Percentiles rank a stretch among this genome's conserved stretches.
Evolutionary conservation across 2,113 vertebrate species (phyloP).

Genomic region (Aphyosemion australe): DNA sequence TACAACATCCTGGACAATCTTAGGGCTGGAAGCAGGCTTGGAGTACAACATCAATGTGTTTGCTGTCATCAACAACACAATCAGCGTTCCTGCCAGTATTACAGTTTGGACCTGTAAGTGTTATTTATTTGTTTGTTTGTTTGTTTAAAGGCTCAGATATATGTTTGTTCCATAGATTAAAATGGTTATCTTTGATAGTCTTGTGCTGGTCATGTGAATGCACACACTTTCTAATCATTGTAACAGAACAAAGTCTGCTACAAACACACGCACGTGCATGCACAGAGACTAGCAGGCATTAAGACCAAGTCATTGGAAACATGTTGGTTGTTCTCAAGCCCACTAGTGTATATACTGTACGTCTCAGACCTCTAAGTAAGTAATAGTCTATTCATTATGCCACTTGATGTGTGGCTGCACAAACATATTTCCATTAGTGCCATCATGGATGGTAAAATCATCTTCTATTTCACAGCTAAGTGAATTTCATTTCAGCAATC

Average conservation of each 20-base stretch:
- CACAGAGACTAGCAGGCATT: conserved; percentile 1
- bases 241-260: too few species aligned
- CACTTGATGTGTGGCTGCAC: conserved; percentile 1
- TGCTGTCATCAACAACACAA: conserved; percentile 86
- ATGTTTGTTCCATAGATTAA: too few species aligned
- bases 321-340: background rate
- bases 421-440: conserved; percentile 13
- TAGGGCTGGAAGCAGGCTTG: conserved; percentile 87
- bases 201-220: too few species aligned
- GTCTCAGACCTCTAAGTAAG: background rate
- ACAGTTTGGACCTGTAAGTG: conserved; percentile 93
- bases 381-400: conserved; percentile 3
- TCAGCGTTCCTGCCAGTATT: conserved; percentile 86
- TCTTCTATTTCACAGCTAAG: conserved; percentile 36
- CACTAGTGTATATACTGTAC: conserved; percentile 1
- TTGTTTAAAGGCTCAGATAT: too few species aligned
- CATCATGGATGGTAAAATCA: conserved; percentile 14
- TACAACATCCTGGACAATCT: conserved; percentile 84
- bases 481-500: conserved; percentile 49
- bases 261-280: background rate
- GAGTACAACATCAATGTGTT: conserved; percentile 94
- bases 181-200: too few species aligned
- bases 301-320: background rate
- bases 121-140: background rate
- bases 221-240: too few species aligned